These are phyloP conservation scores for Sylvicola cinctus DNA, from an alignment of 2,888 invertebrate species.

Conservation along the genomic window DNA sequence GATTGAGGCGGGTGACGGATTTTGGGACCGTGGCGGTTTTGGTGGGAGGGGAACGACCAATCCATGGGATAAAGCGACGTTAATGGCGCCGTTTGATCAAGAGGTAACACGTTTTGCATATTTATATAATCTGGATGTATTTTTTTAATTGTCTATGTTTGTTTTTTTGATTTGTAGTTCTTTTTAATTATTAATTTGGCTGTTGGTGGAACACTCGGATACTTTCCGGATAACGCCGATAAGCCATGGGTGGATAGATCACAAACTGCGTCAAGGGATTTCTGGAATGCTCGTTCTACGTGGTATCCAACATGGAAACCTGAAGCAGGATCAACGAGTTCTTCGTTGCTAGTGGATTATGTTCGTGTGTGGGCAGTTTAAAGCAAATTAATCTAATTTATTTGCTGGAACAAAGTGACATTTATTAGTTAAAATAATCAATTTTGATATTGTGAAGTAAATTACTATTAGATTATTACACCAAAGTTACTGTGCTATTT, in stretches of 20 bases:
- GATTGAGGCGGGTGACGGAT: constrained; percentile 31
- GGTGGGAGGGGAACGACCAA: constrained; percentile 20
- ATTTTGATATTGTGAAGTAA: too few species aligned
- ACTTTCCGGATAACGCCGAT: constrained; percentile 30
- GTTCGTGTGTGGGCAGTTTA: constrained; percentile 5
- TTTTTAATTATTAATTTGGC: constrained; percentile 44
- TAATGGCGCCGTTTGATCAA: constrained; percentile 48
- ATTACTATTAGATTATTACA: too few species aligned
- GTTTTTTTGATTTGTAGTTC: constrained; percentile 23
- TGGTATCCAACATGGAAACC: constrained; percentile 6
- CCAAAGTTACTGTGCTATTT: too few species aligned
- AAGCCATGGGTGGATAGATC: constrained; percentile 4
- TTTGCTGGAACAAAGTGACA: too few species aligned
- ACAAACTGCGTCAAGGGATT: constrained; percentile 1
- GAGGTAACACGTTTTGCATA: constrained; percentile 22
- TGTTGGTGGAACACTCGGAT: constrained; percentile 41
- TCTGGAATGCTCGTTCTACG: constrained; percentile 3
- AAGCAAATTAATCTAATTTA: too few species aligned
- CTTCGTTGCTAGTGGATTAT: constrained; percentile 5
- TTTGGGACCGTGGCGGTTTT: constrained; percentile 43
- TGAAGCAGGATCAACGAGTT: constrained; percentile 2
- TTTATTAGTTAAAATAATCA: too few species aligned
- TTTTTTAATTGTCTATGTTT: too few species aligned
- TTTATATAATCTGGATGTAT: not conserved
- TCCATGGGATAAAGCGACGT: constrained; percentile 31